Evolutionary conservation across 2,113 vertebrate species (phyloP).

Genomic region (Engystomops pustulosus): DNA sequence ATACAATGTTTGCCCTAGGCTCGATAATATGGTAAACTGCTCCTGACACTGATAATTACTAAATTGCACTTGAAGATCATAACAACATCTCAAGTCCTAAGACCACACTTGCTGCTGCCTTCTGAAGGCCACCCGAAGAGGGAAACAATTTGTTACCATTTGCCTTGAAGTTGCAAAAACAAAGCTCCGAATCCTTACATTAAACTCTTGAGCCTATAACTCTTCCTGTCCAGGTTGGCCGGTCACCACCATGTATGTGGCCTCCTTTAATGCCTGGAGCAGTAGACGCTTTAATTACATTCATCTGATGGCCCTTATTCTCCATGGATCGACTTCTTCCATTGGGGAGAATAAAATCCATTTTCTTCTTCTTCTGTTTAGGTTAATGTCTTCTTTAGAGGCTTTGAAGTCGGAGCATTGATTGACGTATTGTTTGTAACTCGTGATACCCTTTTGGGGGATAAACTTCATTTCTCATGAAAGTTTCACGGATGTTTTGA

Average conservation of each 20-base stretch:
- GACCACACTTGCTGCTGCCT: slow-evolving; percentile 12
- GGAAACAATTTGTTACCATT: slow-evolving; percentile 11
- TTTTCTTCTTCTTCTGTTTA: slow-evolving; percentile 34
- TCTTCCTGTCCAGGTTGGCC: neutral
- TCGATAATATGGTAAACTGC: neutral
- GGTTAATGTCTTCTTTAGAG: slow-evolving; percentile 15
- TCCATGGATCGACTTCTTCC: neutral
- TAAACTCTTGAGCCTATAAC: neutral
- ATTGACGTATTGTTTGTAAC: slow-evolving; percentile 30
- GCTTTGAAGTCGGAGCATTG: slow-evolving; percentile 38
- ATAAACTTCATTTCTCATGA: slow-evolving; percentile 19
- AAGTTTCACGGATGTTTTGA: slow-evolving; percentile 18
- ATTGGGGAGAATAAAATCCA: slow-evolving; percentile 14
- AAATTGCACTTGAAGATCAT: neutral
- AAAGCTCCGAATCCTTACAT: neutral
- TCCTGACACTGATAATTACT: neutral
- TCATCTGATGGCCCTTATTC: slow-evolving; percentile 25
- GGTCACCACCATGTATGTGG: neutral
- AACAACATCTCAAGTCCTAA: neutral
- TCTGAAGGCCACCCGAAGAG: slow-evolving; percentile 22
- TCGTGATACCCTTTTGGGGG: slow-evolving; percentile 4
- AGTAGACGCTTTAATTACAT: slow-evolving; percentile 25
- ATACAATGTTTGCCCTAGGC: neutral
- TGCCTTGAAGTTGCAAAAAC: neutral
- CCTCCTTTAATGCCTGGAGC: slow-evolving; percentile 3